Conservation (phyloP, 2,113 vertebrate genomes). For the Oryzias woworae region DNA sequence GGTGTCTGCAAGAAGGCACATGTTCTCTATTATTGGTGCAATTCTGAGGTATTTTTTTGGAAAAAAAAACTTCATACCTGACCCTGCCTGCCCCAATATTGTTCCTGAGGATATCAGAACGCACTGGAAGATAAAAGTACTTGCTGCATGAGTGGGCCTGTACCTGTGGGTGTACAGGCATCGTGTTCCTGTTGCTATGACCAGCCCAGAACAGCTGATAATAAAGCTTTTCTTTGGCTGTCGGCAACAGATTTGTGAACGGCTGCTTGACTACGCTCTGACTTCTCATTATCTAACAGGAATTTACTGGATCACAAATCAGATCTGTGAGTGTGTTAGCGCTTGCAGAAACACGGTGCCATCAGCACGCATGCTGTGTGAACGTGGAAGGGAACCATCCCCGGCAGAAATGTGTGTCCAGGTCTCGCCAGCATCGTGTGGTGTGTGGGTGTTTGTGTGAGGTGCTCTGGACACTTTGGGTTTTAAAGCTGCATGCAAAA, state of each 20-base stretch:
- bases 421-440: slow-evolving; percentile 23
- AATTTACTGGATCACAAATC: slow-evolving; percentile 54
- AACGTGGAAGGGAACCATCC: slow-evolving; percentile 30
- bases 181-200: slow-evolving; percentile 43
- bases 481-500: slow-evolving; percentile 21
- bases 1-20: background rate
- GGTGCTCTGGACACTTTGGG: slow-evolving; percentile 32
- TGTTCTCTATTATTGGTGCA: background rate
- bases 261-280: slow-evolving; percentile 9
- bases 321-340: slow-evolving; percentile 41
- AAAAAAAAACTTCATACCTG: background rate
- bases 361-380: slow-evolving; percentile 29
- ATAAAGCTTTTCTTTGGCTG: slow-evolving; percentile 56
- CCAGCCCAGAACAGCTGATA: slow-evolving; percentile 36
- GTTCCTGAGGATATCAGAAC: background rate
- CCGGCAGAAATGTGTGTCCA: slow-evolving; percentile 44
- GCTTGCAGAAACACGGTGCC: slow-evolving; percentile 46
- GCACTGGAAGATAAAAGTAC: background rate
- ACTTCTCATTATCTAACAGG: slow-evolving; percentile 51
- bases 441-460: slow-evolving; percentile 12
- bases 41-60: background rate
- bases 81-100: background rate
- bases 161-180: slow-evolving; percentile 45
- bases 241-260: slow-evolving; percentile 46
- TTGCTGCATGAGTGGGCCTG: slow-evolving; percentile 63